phyloP scores from a whole-genome alignment of 2,888 invertebrate species.

The Nephrotoma guestfalica region DNA sequence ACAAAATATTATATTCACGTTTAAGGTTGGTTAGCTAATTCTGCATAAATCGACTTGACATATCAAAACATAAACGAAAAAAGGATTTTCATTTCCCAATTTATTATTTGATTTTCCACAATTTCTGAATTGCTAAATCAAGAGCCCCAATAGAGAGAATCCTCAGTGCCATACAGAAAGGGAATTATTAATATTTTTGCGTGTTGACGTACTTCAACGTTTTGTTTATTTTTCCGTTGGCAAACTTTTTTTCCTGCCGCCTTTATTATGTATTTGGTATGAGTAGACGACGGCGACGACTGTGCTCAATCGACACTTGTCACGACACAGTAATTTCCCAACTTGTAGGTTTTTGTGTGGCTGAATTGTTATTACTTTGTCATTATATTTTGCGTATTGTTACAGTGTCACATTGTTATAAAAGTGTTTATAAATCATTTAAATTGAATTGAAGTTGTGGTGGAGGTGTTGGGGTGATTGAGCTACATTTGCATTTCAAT shows the following conservation, averaged over 20 bases:
- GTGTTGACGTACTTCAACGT: not conserved
- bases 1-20: not conserved
- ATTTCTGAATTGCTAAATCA: not conserved
- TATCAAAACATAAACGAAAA: not conserved
- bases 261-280: not conserved
- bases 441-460: not conserved
- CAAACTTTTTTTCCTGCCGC: not conserved
- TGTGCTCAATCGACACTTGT: not conserved
- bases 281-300: not conserved
- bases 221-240: not conserved
- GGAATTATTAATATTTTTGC: not conserved
- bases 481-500: not conserved
- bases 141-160: not conserved
- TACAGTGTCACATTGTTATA: not conserved
- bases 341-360: not conserved
- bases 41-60: not conserved
- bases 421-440: not conserved
- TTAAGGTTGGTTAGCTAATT: not conserved
- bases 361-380: not conserved
- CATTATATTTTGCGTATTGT: not conserved
- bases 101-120: not conserved
- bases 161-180: not conserved
- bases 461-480: not conserved
- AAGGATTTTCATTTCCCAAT: not conserved
- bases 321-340: not conserved